phyloP scores from a whole-genome alignment of 1,140 invertebrate genomes.

The Sarcophaga bullata region DNA sequence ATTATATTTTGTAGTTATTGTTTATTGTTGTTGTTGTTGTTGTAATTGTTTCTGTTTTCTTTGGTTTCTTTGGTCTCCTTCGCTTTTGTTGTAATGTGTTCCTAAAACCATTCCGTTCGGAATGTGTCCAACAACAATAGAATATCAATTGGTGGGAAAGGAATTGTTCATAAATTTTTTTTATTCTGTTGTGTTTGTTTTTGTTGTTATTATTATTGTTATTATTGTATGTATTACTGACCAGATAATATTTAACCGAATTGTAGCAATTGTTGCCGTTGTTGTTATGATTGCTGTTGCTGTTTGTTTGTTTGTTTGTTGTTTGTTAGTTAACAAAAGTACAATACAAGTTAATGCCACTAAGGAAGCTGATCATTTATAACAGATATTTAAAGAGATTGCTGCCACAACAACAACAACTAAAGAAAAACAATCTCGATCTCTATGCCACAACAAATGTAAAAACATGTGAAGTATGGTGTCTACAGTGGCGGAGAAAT shows the following conservation, averaged over 20 bases:
- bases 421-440: no score
- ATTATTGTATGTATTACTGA: not conserved
- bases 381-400: constrained; percentile 6
- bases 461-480: no score
- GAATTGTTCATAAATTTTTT: no score
- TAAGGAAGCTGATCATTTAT: constrained; percentile 26
- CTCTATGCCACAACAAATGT: no score
- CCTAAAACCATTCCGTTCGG: constrained; percentile 3
- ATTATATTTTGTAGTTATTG: no score
- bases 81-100: not conserved
- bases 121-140: constrained; percentile 6
- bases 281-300: not conserved
- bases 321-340: not conserved
- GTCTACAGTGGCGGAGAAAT: no score
- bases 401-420: no score
- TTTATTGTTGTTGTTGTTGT: no score
- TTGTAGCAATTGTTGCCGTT: constrained; percentile 7
- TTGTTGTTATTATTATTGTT: not conserved
- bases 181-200: not conserved
- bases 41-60: no score
- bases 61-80: no score
- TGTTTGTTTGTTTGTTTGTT: no score
- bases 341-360: constrained; percentile 20
- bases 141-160: not conserved
- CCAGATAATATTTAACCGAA: constrained; percentile 14